phyloP scores from a whole-genome alignment of 2,888 invertebrate genomes.

The Idaea straminata region DNA sequence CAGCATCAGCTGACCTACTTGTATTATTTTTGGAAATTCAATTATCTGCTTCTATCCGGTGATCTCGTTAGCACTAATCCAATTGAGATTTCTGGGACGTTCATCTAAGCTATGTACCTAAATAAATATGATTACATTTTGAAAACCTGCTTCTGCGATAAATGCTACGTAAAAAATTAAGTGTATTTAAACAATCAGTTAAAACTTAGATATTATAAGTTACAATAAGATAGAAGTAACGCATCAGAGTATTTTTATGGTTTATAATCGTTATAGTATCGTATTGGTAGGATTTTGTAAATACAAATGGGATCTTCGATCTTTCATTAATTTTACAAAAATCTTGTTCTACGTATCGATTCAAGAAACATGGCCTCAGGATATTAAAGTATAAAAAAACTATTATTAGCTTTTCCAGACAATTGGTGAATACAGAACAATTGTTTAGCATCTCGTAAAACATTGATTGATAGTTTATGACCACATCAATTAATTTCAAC shows the following conservation, averaged over 20 bases:
- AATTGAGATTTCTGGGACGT: not conserved
- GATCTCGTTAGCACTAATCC: not conserved
- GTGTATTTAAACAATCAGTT: too few relatives aligned
- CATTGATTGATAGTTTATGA: slow-evolving; percentile 73
- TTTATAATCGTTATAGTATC: not conserved
- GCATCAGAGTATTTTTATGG: too few relatives aligned
- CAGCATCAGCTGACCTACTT: not conserved
- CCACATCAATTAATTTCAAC: slow-evolving; percentile 67
- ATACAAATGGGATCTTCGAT: not conserved
- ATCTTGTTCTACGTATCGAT: not conserved
- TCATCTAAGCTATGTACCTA: not conserved
- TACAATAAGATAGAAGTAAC: too few relatives aligned
- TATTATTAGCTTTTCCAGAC: slow-evolving; percentile 55
- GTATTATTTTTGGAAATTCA: not conserved
- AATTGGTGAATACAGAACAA: slow-evolving; percentile 63
- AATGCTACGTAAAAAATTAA: too few relatives aligned
- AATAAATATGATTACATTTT: not conserved
- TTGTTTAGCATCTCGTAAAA: slow-evolving; percentile 70
- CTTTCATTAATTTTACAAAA: not conserved
- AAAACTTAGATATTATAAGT: too few relatives aligned
- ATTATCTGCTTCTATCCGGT: not conserved
- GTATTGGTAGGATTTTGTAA: not conserved
- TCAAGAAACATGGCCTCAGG: not conserved
- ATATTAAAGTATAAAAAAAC: slow-evolving; percentile 34
- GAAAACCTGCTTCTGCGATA: not conserved